phyloP scores from a whole-genome alignment of 2,113 vertebrate genomes.

The Oreocharis arfaki region DNA sequence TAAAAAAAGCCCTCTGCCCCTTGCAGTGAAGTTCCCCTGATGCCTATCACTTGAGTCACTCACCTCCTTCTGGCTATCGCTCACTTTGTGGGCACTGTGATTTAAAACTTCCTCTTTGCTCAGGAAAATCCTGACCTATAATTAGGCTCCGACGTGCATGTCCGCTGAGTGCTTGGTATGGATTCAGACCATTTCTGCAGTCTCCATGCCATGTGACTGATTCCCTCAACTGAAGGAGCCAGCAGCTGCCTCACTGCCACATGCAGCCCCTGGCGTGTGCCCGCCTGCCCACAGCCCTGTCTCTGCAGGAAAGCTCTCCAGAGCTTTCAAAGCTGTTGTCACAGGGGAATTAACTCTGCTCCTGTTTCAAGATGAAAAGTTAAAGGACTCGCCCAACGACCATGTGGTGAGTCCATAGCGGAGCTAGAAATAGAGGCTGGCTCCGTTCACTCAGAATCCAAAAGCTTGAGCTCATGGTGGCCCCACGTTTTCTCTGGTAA shows the following conservation, averaged over 20 bases:
- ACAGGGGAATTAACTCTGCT: not conserved
- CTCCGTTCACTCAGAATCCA: not conserved
- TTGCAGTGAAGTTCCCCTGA: not conserved
- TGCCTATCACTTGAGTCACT: constrained; percentile 25
- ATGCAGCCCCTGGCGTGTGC: not conserved
- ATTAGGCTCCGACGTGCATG: not conserved
- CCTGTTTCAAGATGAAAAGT: not conserved
- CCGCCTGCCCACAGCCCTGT: not conserved
- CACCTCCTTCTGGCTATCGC: not conserved
- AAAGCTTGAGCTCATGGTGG: constrained; percentile 17
- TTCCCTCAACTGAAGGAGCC: not conserved
- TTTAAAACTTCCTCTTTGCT: constrained; percentile 54
- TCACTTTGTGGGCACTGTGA: not conserved
- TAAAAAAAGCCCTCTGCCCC: not conserved
- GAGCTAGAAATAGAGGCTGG: constrained; percentile 29
- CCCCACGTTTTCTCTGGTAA: not conserved
- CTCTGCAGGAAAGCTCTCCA: not conserved
- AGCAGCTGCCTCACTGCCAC: not conserved
- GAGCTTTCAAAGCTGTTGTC: constrained; percentile 1
- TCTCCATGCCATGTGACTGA: not conserved
- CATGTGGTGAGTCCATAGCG: not conserved
- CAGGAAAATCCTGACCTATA: constrained; percentile 18
- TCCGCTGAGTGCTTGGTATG: not conserved
- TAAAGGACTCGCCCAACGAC: not conserved
- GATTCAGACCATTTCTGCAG: not conserved